These are phyloP conservation scores for Sinocyclocheilus grahami DNA, from an alignment of 2,113 vertebrate genomes.

Conservation along the genomic window DNA sequence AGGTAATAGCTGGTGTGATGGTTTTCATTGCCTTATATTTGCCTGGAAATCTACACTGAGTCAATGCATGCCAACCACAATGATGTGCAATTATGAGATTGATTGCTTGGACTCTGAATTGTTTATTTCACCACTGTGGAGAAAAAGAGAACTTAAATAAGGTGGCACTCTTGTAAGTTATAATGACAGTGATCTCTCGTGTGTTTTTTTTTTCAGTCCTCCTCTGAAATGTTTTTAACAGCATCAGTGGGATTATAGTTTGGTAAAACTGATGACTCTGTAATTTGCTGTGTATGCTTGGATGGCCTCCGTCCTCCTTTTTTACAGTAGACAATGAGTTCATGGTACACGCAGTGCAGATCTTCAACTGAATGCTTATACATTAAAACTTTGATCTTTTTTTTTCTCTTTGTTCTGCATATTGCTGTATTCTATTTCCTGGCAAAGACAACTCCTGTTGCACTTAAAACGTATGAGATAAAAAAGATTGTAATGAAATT, in stretches of 20 bases:
- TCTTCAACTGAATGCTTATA: conserved; percentile 42
- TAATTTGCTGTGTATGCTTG: conserved; percentile 50
- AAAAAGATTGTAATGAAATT: conserved; percentile 41
- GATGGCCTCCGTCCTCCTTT: conserved; percentile 38
- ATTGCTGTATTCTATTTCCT: conserved; percentile 21
- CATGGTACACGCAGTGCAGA: conserved; percentile 42
- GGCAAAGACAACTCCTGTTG: conserved; percentile 1
- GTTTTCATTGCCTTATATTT: conserved; percentile 55
- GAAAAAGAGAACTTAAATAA: background rate
- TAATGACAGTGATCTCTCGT: background rate
- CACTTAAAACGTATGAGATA: conserved; percentile 12
- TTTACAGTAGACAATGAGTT: conserved; percentile 51
- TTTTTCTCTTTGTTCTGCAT: background rate
- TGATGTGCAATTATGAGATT: conserved; percentile 42
- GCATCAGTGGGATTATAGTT: conserved; percentile 57
- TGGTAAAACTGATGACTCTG: conserved; percentile 63
- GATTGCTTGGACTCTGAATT: background rate
- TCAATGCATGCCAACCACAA: conserved; percentile 53
- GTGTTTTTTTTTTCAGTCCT: background rate
- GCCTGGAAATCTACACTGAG: conserved; percentile 53
- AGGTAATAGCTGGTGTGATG: conserved; percentile 32
- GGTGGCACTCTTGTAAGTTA: background rate
- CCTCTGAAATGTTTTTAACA: conserved; percentile 34
- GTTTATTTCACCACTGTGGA: too few species aligned
- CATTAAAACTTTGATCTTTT: conserved; percentile 33